Conservation (phyloP, 2,888 invertebrate species). For the Campoplex nolae region DNA sequence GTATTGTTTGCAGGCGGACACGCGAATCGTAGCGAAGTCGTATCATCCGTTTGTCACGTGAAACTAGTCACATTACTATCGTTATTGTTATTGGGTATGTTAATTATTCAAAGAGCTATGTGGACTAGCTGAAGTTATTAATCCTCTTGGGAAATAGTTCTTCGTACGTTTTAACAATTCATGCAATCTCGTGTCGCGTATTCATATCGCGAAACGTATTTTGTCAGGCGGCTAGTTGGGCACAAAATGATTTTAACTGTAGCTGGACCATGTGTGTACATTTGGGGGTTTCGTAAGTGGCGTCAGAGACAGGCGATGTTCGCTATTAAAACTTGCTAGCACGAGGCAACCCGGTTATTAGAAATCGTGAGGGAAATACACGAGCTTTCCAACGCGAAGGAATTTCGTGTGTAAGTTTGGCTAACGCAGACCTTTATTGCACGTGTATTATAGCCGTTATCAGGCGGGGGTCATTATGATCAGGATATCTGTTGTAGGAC, state of each 20-base stretch:
- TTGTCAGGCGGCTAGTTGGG: neutral
- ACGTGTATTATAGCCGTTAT: conserved; percentile 1
- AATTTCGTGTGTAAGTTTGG: conserved; percentile 38
- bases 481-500: conserved; percentile 4
- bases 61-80: neutral
- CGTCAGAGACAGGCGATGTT: neutral
- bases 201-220: neutral
- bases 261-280: neutral
- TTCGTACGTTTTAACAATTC: neutral
- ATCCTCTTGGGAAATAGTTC: neutral
- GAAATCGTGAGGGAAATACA: conserved; percentile 37
- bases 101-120: neutral
- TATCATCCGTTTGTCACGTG: too few species aligned
- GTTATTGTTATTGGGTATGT: neutral
- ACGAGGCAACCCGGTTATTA: conserved; percentile 41
- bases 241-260: neutral
- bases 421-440: conserved; percentile 41
- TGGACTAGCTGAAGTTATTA: neutral
- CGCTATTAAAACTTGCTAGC: conserved; percentile 52
- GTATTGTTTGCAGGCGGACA: neutral
- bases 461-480: neutral
- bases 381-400: conserved; percentile 43
- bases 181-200: neutral
- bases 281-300: neutral
- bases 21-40: neutral